Evolutionary conservation across 2,113 vertebrate genomes (phyloP).

Genomic region (Sceloporus undulatus): DNA sequence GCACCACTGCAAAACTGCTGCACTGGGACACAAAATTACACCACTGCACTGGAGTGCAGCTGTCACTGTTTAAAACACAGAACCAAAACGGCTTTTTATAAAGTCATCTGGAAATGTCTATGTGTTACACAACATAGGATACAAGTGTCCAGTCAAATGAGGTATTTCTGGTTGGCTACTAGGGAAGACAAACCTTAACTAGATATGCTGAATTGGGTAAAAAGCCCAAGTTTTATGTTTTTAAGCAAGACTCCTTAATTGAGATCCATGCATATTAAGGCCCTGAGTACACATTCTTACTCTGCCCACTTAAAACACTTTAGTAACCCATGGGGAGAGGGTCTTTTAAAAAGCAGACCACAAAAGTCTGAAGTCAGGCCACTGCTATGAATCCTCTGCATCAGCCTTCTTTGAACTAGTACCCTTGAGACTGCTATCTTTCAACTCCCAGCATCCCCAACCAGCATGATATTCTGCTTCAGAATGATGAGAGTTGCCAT

Average conservation of each 20-base stretch:
- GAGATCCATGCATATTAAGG: background rate
- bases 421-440: background rate
- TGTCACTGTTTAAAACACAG: background rate
- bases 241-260: background rate
- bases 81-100: background rate
- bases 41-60: background rate
- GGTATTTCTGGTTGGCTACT: background rate
- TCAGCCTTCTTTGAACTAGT: background rate
- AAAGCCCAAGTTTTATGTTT: background rate
- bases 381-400: background rate
- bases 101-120: background rate
- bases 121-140: slow-evolving; percentile 43
- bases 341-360: background rate
- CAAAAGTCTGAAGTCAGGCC: background rate
- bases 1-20: background rate
- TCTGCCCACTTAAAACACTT: background rate
- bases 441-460: background rate
- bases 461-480: background rate
- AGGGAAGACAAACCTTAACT: background rate
- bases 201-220: background rate
- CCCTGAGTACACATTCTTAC: background rate
- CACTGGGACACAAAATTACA: background rate
- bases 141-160: slow-evolving; percentile 30
- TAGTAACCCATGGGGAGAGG: background rate
- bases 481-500: background rate